Evolutionary conservation across 2,888 invertebrate genomes (phyloP).

Genomic region (Epirrhoe alternata): DNA sequence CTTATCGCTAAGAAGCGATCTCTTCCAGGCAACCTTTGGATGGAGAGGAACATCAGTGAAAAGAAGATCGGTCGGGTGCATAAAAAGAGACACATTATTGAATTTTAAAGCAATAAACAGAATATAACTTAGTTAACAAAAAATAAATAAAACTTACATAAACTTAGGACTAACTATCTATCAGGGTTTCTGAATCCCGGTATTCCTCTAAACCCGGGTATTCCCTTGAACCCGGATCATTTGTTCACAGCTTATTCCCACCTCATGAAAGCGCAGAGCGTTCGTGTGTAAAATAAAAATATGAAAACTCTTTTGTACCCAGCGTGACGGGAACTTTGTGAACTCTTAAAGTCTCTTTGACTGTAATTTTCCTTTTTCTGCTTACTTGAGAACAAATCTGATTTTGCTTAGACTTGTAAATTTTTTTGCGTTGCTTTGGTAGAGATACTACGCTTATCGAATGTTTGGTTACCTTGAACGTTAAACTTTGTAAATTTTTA

Average conservation of each 20-base stretch:
- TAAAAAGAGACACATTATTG: no score
- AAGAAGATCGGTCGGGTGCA: no score
- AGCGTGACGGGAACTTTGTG: conserved; percentile 42
- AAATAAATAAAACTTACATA: no score
- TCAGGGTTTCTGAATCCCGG: neutral
- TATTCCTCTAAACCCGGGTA: conserved; percentile 1
- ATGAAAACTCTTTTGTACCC: conserved; percentile 51
- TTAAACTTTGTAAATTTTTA: no score
- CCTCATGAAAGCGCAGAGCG: conserved; percentile 17
- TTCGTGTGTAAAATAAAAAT: conserved; percentile 58
- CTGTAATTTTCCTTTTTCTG: conserved; percentile 62
- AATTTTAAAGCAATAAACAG: no score
- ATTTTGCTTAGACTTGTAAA: conserved; percentile 23
- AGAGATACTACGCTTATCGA: no score
- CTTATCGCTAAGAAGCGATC: no score
- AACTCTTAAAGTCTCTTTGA: conserved; percentile 55
- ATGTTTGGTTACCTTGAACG: no score
- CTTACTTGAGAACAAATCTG: conserved; percentile 51
- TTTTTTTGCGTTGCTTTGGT: neutral
- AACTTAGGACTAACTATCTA: no score
- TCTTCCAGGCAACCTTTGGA: no score
- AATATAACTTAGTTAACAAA: no score
- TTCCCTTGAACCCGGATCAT: conserved; percentile 3
- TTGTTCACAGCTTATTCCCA: conserved; percentile 9
- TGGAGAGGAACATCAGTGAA: no score